Evolutionary conservation across 1,140 invertebrate species (phyloP).

Genomic region (Rhyzopertha dominica): DNA sequence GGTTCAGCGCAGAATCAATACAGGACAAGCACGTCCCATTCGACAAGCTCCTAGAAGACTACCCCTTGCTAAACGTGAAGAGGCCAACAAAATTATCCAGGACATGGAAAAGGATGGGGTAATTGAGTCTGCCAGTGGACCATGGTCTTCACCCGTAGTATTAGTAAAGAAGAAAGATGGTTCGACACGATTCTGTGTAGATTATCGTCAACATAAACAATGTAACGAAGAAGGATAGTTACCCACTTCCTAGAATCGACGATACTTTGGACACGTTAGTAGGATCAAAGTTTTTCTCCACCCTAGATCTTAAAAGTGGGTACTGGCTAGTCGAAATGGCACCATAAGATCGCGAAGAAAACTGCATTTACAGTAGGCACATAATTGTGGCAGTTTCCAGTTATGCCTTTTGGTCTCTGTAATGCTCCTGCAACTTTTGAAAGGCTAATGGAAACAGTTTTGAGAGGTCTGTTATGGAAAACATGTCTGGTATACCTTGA

Average conservation of each 20-base stretch:
- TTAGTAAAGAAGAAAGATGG: conserved; percentile 44
- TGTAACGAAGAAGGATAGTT: conserved; percentile 43
- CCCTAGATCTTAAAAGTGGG: conserved; percentile 40
- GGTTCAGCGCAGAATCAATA: conserved; percentile 21
- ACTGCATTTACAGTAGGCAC: conserved; percentile 28
- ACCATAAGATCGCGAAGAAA: conserved; percentile 23
- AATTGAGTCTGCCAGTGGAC: conserved; percentile 23
- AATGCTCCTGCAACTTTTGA: conserved; percentile 34
- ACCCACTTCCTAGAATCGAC: conserved; percentile 49
- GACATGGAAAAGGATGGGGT: conserved; percentile 19
- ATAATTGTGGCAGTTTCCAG: conserved; percentile 32
- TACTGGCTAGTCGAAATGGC: conserved; percentile 24
- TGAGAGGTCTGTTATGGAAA: conserved; percentile 15
- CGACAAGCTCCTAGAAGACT: conserved; percentile 17
- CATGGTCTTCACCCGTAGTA: conserved; percentile 47
- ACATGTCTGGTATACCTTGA: conserved; percentile 43
- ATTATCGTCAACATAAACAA: conserved; percentile 43
- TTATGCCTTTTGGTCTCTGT: conserved; percentile 43
- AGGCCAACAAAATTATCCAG: conserved; percentile 16
- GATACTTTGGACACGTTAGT: conserved; percentile 38
- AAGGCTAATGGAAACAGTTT: conserved; percentile 24
- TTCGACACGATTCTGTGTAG: conserved; percentile 19
- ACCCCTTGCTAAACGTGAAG: conserved; percentile 15
- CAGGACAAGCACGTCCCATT: conserved; percentile 8
- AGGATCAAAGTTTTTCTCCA: conserved; percentile 39